These are phyloP conservation scores for Pristionchus japonicus DNA, from an alignment of 2,888 invertebrate genomes.

Conservation along the genomic window DNA sequence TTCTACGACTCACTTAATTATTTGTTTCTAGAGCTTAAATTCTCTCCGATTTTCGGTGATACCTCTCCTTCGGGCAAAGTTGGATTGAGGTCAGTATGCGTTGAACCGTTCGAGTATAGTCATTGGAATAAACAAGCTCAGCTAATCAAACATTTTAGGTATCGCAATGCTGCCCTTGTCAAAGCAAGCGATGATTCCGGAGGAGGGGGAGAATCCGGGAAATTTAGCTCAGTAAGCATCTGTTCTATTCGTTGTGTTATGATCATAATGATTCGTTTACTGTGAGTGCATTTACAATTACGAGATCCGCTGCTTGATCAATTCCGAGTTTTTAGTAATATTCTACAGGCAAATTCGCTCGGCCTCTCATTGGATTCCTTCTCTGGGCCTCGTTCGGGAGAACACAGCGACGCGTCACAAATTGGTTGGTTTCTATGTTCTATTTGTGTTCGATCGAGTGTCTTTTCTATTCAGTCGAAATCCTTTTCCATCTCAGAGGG, in stretches of 20 bases:
- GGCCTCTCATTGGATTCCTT: not conserved
- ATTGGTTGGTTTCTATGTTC: not conserved
- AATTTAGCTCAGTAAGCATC: not conserved
- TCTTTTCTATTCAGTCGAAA: not conserved
- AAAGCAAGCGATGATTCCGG: not conserved
- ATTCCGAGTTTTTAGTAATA: not conserved
- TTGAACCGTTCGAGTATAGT: not conserved
- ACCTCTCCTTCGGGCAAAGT: conserved; percentile 31
- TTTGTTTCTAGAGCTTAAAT: conserved; percentile 28
- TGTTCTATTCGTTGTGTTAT: not conserved
- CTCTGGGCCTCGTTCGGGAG: not conserved
- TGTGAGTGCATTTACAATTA: not conserved
- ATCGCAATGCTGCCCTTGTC: not conserved
- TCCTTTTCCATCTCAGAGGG: not conserved
- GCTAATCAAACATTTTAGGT: not conserved
- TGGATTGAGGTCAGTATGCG: not conserved
- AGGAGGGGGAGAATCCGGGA: not conserved
- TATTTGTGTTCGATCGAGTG: not conserved
- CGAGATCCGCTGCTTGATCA: not conserved
- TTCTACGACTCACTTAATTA: not conserved
- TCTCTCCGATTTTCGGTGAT: conserved; percentile 43
- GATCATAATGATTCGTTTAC: not conserved
- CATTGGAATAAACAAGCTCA: not conserved
- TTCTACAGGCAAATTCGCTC: not conserved
- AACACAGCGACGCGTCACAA: not conserved